Percentiles rank a stretch among this genome's conserved stretches.
Conservation (phyloP, 2,113 vertebrate species). For the Paraplagusia blochii region DNA sequence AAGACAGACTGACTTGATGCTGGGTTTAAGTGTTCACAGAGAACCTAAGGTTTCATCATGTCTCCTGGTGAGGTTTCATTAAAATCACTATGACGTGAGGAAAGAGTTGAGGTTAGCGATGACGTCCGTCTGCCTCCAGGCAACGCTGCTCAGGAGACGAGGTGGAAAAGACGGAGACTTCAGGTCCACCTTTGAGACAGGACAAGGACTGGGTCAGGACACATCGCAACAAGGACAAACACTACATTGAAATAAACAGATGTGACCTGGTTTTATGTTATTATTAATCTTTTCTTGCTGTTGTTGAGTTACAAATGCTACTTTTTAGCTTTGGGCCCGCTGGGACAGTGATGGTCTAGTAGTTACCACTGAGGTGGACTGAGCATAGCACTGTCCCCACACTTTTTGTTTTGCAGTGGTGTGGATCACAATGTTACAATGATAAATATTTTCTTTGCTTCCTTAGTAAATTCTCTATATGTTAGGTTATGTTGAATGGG, state of each 20-base stretch:
- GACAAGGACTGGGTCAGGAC: neutral
- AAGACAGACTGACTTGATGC: slow-evolving; percentile 19
- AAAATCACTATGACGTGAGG: slow-evolving; percentile 68
- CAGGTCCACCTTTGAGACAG: slow-evolving; percentile 82
- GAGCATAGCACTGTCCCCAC: too few species aligned
- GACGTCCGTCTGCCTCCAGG: slow-evolving; percentile 82
- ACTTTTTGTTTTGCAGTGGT: too few species aligned
- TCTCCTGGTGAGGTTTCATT: slow-evolving; percentile 20
- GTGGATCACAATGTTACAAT: too few species aligned
- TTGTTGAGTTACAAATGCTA: too few species aligned
- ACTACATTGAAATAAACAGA: neutral
- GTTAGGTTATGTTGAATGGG: too few species aligned
- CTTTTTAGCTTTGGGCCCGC: too few species aligned
- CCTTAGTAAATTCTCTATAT: too few species aligned
- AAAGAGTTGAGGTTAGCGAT: slow-evolving; percentile 83
- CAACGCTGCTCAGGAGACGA: slow-evolving; percentile 75
- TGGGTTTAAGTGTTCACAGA: slow-evolving; percentile 56
- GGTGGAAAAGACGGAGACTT: slow-evolving; percentile 83
- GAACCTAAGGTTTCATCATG: slow-evolving; percentile 16
- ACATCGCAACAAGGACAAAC: neutral
- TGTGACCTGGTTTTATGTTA: neutral
- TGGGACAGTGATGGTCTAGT: too few species aligned
- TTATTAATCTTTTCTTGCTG: too few species aligned
- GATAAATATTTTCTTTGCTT: too few species aligned
- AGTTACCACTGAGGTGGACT: too few species aligned